Evolutionary conservation across 2,888 invertebrate genomes (phyloP), one percentile per base, ranked within the genome.

Genomic region (Machimus atricapillus): DNA sequence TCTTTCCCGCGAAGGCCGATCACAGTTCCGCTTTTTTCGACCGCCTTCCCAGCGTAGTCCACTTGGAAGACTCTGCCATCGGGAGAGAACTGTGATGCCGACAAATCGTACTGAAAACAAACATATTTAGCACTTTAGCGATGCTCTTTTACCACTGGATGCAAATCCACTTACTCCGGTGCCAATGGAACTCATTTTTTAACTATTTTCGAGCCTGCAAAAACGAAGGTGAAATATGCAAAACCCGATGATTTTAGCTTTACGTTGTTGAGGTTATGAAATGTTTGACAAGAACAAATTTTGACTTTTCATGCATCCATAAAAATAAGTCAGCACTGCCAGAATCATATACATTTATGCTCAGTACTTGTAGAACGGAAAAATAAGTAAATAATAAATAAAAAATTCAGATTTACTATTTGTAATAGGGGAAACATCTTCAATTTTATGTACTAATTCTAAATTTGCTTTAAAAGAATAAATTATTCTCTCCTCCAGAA

Each of bases 41-140:
- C 99, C 5, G 99, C 99, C 93, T 99, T 99, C 86, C 97, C 97
- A 4, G 99, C 99, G 93, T 99, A 99, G 94, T 99, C 99, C 1
- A 99, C 98, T 95, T 99, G 99, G 93, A 99, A 99, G 52, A 99
- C 99, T 90, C 99, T 94, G 12, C 99, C 99, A 92, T 99, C 99
- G 2, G 99, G 99, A 2, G 99, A 99, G 93, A 99, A 99, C 94
- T 99, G 99, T 73, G 99, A 98, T n/a, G 99, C 99, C 88, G 99
- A 99, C 90, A 99, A 94, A 95, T 99, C 99, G 92, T 99, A 99
- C 98, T 98, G 73, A 23, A 78, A 76, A 19, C 8, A 34, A 76
- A 43, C 7, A 16, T 66, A 12, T 43, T 31, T 27, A 34, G 23
- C 31, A 46, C 9, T 58, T 66, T 34, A 23, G 7, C 12, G 83